phyloP scores from a whole-genome alignment of 2,888 invertebrate genomes.

The Pilophorus perplexus region DNA sequence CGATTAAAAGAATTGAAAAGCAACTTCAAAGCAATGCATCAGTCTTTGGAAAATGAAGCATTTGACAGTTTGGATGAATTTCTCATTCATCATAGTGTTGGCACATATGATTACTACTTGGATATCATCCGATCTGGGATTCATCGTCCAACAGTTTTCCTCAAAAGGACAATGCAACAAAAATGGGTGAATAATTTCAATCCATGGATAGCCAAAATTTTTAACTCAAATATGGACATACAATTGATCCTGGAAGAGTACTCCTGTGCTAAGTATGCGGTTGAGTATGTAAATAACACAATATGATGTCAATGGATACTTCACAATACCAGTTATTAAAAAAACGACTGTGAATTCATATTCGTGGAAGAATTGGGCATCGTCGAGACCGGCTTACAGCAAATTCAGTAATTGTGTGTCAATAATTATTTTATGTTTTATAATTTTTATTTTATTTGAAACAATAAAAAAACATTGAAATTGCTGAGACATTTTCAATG shows the following conservation, averaged over 20 bases:
- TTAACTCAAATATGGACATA: too few species aligned
- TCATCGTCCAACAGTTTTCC: slow-evolving; percentile 45
- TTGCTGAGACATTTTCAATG: too few species aligned
- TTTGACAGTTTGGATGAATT: neutral
- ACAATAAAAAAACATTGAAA: too few species aligned
- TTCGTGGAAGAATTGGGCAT: too few species aligned
- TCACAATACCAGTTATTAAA: too few species aligned
- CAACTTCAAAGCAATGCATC: neutral
- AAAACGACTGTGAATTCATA: too few species aligned
- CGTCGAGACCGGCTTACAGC: too few species aligned
- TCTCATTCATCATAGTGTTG: neutral
- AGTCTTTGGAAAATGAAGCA: neutral
- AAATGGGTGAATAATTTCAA: slow-evolving; percentile 48
- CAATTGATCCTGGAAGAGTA: slow-evolving; percentile 52
- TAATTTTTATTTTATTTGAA: too few species aligned
- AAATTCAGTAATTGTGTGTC: too few species aligned
- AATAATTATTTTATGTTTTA: too few species aligned
- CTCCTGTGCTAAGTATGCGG: slow-evolving; percentile 42
- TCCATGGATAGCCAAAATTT: slow-evolving; percentile 47
- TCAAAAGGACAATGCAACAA: slow-evolving; percentile 45
- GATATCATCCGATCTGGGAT: slow-evolving; percentile 48
- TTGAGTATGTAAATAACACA: too few species aligned
- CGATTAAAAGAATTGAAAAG: neutral
- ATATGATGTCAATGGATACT: too few species aligned
- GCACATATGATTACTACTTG: slow-evolving; percentile 44